Percentiles rank a stretch among this genome's conserved stretches.
Conservation (phyloP, 2,113 vertebrate species). For the Muntiacus reevesi region DNA sequence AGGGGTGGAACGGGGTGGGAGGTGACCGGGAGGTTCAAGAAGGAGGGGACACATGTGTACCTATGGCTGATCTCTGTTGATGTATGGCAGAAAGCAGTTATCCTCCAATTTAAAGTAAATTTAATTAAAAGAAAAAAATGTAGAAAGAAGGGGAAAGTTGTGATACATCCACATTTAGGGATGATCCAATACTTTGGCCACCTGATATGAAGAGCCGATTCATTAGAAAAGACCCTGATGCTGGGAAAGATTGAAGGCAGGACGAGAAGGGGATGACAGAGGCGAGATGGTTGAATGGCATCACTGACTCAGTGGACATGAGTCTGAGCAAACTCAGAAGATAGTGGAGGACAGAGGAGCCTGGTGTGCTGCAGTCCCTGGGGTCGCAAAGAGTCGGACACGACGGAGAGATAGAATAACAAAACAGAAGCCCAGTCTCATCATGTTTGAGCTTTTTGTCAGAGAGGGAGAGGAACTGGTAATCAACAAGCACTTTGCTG, state of each 20-base stretch:
- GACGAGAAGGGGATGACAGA: background rate
- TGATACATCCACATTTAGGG: background rate
- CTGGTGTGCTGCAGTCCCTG: background rate
- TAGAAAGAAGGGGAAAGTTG: background rate
- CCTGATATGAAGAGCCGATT: background rate
- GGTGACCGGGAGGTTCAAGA: background rate
- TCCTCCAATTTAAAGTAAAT: background rate
- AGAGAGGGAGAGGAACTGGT: background rate
- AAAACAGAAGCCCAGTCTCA: background rate
- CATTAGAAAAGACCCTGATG: background rate
- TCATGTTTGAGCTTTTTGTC: background rate
- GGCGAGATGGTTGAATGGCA: background rate
- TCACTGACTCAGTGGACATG: background rate
- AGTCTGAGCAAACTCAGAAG: background rate
- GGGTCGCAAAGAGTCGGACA: background rate
- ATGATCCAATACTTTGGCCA: background rate
- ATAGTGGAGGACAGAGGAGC: background rate
- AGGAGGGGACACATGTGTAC: background rate
- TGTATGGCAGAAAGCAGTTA: background rate
- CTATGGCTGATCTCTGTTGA: background rate
- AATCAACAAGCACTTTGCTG: fast-evolving
- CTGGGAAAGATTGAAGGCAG: background rate
- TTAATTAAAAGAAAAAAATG: background rate
- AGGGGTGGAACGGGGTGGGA: background rate
- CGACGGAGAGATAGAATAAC: fast-evolving